Base-by-base conservation (phyloP, 2,797 vertebrate genomes). In the Gallirallus australis region DNA sequence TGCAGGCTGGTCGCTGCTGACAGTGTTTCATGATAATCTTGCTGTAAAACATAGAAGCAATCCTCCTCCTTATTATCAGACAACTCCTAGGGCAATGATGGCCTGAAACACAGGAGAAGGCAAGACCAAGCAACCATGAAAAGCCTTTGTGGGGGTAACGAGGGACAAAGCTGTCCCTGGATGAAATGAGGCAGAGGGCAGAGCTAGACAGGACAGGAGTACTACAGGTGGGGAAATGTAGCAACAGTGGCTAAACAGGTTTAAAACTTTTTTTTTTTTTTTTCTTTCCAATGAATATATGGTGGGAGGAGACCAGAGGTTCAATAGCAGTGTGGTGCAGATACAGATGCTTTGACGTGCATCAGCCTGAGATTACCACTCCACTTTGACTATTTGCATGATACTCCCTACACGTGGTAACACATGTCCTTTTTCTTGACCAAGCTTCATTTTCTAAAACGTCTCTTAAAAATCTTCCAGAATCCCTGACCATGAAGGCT, bases 261-360 rank as follows among this genome's bases (percentile, higher is more conserved):
- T 30, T n/a, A 57, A 83, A 93, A 76, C 0, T 0, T 4, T 8
- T 27, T 0, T 4, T 27, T 0, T 4, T 7, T 30, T 75, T 50
- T 59, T 33, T 12, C 48, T 25, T 24, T 31, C 12, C 37, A 59
- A 1, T 15, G 19, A 89, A 86, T 82, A 63, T 27, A 0, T 16
- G 5, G 12, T 4, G 5, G 2, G 12, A 35, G n/a, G 14, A 93
- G 18, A 57, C 2, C 17, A 82, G 18, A 78, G 11, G 6, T 45
- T 48, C 4, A 1, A 86, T 9, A 81, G 19, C 15, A 61, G 11
- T 27, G 19, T 75, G n/a, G 15, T 73, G 25, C 78, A 72, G 37
- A n/a, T 59, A 82, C 47, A 47, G 16, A 30, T 72, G 19, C 8
- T 89, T 77, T 80, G 14, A 64, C 9, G n/a, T 21, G 31, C 16